A percentile compares a stretch with the other conserved stretches of the same genome.
Conservation (phyloP, 1,140 invertebrate species). For the Trissolcus basalis region DNA sequence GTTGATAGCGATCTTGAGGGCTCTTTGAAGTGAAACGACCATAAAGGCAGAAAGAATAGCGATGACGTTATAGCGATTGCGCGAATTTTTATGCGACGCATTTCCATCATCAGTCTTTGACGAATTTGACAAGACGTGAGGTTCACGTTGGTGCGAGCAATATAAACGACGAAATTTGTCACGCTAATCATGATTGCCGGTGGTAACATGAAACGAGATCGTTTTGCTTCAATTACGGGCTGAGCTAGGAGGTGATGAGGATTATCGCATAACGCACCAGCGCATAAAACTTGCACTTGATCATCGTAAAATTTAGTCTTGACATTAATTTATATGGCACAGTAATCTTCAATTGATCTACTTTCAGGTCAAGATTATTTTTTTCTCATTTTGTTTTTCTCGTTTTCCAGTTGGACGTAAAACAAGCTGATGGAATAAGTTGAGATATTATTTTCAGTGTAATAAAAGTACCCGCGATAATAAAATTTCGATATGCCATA, state of each 20-base stretch:
- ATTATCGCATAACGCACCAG: slow-evolving; percentile 54
- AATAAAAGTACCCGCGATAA: no score
- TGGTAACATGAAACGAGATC: slow-evolving; percentile 47
- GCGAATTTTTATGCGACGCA: slow-evolving; percentile 21
- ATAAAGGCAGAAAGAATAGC: background rate
- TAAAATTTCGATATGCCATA: no score
- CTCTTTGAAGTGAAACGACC: no score
- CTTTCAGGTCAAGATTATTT: no score
- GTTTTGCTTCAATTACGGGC: slow-evolving; percentile 40
- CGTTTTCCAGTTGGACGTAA: no score
- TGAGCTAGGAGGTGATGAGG: slow-evolving; percentile 28
- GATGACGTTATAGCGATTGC: no score
- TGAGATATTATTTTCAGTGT: no score
- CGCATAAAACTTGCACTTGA: slow-evolving; percentile 31
- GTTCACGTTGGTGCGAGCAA: slow-evolving; percentile 9
- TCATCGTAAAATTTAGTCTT: slow-evolving; percentile 61
- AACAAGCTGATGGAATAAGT: no score
- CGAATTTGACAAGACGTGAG: slow-evolving; percentile 30
- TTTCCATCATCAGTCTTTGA: slow-evolving; percentile 32
- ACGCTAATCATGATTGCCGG: slow-evolving; percentile 48
- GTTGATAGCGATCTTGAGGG: no score
- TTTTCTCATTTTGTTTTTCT: no score
- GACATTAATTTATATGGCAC: slow-evolving; percentile 69
- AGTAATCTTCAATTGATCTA: slow-evolving; percentile 64
- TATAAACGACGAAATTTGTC: slow-evolving; percentile 45